Conservation (phyloP, 2,888 invertebrate species). For the Azorinus chamasolen region DNA sequence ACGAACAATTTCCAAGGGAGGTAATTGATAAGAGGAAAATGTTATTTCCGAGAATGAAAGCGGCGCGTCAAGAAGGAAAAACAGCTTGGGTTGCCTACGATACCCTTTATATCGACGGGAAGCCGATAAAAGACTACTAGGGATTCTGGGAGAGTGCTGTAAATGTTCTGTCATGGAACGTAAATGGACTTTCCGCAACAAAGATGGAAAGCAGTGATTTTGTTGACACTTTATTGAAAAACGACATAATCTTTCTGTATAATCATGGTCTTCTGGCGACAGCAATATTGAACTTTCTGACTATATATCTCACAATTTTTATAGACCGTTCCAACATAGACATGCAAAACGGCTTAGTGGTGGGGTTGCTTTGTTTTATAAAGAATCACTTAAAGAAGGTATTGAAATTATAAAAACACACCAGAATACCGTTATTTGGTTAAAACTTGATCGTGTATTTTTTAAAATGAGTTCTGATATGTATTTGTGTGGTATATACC, state of each 20-base stretch:
- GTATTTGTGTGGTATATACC: conserved; percentile 38
- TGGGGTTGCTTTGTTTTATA: conserved; percentile 26
- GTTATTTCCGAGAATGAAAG: conserved; percentile 5
- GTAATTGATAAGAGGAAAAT: background rate
- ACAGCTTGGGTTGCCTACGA: background rate
- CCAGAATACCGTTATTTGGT: conserved; percentile 39
- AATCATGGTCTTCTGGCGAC: background rate
- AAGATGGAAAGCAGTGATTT: background rate
- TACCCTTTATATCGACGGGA: background rate
- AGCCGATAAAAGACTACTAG: background rate
- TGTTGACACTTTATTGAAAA: background rate
- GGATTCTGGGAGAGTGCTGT: background rate
- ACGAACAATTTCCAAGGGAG: conserved; percentile 12
- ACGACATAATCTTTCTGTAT: conserved; percentile 8
- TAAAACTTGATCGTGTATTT: conserved; percentile 28
- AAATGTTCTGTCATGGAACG: background rate
- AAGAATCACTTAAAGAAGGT: conserved; percentile 22
- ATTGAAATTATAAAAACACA: conserved; percentile 34
- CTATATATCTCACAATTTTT: conserved; percentile 5
- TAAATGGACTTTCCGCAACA: background rate
- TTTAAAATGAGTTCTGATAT: conserved; percentile 36
- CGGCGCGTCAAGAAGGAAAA: background rate
- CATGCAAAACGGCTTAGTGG: conserved; percentile 37
- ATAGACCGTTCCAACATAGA: conserved; percentile 34
- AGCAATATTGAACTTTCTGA: conserved; percentile 8